Percentiles rank a stretch among this genome's conserved stretches.
Evolutionary conservation across 2,113 vertebrate genomes (phyloP).

Genomic region (Ornithorhynchus anatinus): DNA sequence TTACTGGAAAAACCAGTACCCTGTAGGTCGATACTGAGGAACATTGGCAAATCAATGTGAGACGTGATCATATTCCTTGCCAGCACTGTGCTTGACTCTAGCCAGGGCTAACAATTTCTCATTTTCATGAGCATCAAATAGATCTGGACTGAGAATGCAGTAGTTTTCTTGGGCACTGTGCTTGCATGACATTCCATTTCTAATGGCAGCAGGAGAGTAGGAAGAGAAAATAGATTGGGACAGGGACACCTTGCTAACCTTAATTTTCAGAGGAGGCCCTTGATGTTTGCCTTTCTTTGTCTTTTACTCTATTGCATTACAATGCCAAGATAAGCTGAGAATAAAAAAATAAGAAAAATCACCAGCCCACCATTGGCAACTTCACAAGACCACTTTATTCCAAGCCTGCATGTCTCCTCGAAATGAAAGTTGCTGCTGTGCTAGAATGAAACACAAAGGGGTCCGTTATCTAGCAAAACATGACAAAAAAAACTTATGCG

Average conservation of each 20-base stretch:
- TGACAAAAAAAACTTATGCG: slow-evolving; percentile 33
- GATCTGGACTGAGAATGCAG: slow-evolving; percentile 29
- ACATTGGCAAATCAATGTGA: neutral
- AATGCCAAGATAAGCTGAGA: neutral
- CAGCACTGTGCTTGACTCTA: neutral
- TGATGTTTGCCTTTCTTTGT: neutral
- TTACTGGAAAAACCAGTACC: neutral
- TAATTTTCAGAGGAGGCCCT: neutral
- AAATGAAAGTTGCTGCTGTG: slow-evolving; percentile 12
- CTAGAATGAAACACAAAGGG: slow-evolving; percentile 21
- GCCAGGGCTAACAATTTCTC: slow-evolving; percentile 20
- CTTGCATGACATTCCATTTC: slow-evolving; percentile 23
- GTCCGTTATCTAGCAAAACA: slow-evolving; percentile 31
- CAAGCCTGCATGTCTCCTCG: neutral
- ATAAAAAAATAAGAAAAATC: no score
- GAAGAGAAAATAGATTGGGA: slow-evolving; percentile 25
- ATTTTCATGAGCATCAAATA: slow-evolving; percentile 41
- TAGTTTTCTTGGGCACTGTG: slow-evolving; percentile 17
- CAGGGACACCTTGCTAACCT: neutral
- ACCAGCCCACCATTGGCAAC: neutral
- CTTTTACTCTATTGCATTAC: neutral
- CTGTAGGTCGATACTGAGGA: neutral
- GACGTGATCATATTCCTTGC: slow-evolving; percentile 3
- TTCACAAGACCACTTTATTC: no score
- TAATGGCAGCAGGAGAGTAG: neutral